phyloP scores from a whole-genome alignment of 2,888 invertebrate genomes.

The Cantharis nigra region DNA sequence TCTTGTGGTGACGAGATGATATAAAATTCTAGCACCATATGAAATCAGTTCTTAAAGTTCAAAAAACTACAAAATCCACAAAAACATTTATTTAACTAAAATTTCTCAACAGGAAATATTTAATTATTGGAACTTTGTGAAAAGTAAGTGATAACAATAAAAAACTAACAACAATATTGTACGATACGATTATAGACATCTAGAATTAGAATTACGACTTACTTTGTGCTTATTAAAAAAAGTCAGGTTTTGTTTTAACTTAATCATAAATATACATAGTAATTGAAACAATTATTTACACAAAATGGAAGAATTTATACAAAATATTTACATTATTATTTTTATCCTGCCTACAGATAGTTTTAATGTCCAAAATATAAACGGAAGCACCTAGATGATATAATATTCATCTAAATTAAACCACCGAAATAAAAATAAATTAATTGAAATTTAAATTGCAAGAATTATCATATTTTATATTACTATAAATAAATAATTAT shows the following conservation, averaged over 20 bases:
- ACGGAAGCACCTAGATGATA: neutral
- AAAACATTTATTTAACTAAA: constrained; percentile 30
- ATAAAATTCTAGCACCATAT: constrained; percentile 71
- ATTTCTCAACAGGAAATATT: constrained; percentile 22
- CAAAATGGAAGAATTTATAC: constrained; percentile 12
- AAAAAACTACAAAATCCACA: constrained; percentile 12
- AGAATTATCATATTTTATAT: constrained; percentile 14
- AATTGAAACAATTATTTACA: constrained; percentile 20
- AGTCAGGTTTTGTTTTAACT: constrained; percentile 2
- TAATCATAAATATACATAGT: constrained; percentile 3
- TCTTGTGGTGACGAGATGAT: constrained; percentile 68
- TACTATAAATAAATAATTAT: constrained; percentile 10
- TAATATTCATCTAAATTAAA: neutral
- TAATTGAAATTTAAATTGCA: neutral
- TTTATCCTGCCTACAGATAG: neutral
- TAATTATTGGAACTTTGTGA: constrained; percentile 24
- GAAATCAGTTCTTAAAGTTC: constrained; percentile 60
- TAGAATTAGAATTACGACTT: constrained; percentile 13
- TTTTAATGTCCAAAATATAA: neutral
- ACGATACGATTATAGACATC: constrained; percentile 28
- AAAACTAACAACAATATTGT: constrained; percentile 35
- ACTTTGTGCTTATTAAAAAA: neutral
- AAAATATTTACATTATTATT: constrained; percentile 18
- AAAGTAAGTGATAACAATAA: constrained; percentile 31
- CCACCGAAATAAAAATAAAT: neutral